phyloP scores from a whole-genome alignment of 2,797 vertebrate genomes.

The Brachyalestes nurse region DNA sequence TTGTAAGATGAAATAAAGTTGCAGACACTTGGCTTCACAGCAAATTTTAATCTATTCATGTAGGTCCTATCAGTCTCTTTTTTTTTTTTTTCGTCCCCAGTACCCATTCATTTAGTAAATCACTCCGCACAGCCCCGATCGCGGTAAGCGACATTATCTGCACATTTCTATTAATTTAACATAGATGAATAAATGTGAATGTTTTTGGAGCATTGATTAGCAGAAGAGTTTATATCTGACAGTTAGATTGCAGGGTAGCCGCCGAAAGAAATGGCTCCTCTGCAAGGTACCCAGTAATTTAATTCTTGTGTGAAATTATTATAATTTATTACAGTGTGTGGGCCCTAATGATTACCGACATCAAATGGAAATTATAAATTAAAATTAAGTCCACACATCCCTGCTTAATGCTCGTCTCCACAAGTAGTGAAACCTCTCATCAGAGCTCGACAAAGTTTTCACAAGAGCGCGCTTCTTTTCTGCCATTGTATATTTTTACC shows the following conservation, averaged over 20 bases:
- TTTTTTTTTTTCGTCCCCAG: slow-evolving; percentile 87
- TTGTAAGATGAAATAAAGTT: slow-evolving; percentile 74
- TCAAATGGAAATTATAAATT: slow-evolving; percentile 97
- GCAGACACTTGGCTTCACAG: slow-evolving; percentile 72
- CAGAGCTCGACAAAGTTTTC: slow-evolving; percentile 59
- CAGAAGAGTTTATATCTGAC: slow-evolving; percentile 95
- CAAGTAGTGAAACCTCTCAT: slow-evolving; percentile 68
- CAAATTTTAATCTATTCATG: slow-evolving; percentile 76
- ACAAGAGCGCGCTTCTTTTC: slow-evolving; percentile 39
- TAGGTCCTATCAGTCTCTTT: slow-evolving; percentile 87
- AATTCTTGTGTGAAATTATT: slow-evolving; percentile 98
- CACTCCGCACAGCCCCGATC: slow-evolving; percentile 93
- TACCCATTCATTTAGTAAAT: slow-evolving; percentile 98
- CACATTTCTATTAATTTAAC: slow-evolving; percentile 97
- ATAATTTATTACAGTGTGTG: slow-evolving; percentile 98
- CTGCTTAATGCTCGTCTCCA: slow-evolving; percentile 82
- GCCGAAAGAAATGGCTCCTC: slow-evolving; percentile 85
- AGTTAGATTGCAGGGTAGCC: slow-evolving; percentile 98
- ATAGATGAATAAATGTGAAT: slow-evolving; percentile 98
- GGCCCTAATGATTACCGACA: slow-evolving; percentile 97
- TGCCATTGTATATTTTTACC: slow-evolving; percentile 20
- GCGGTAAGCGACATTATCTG: slow-evolving; percentile 91
- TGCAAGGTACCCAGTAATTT: slow-evolving; percentile 97
- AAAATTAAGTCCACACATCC: slow-evolving; percentile 89
- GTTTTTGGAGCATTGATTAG: slow-evolving; percentile 97